These are phyloP conservation scores for Alligator sinensis DNA, from an alignment of 2,113 vertebrate genomes.

Conservation along the genomic window DNA sequence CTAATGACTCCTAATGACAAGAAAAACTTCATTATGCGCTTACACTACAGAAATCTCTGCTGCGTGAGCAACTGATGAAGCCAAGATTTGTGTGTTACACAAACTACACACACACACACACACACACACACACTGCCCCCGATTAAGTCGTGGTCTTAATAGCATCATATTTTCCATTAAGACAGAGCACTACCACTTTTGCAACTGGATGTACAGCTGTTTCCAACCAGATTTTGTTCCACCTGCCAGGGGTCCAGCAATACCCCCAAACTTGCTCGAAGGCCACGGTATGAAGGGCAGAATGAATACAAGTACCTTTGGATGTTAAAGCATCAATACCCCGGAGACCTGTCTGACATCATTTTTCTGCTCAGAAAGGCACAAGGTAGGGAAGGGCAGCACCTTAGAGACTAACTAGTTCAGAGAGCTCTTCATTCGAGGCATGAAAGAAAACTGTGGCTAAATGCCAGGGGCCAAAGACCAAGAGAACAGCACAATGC, in stretches of 20 bases:
- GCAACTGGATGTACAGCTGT: neutral
- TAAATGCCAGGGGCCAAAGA: too few species aligned
- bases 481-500: too few species aligned
- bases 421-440: too few species aligned
- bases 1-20: too few species aligned
- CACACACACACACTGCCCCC: neutral
- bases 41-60: neutral
- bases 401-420: too few species aligned
- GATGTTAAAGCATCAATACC: too few species aligned
- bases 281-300: neutral
- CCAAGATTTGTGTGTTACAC: neutral
- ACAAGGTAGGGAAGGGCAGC: too few species aligned
- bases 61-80: neutral
- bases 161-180: neutral
- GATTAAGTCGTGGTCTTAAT: neutral
- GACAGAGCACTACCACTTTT: neutral
- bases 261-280: neutral
- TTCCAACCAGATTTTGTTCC: neutral
- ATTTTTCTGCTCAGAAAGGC: too few species aligned
- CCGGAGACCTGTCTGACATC: too few species aligned
- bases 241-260: neutral
- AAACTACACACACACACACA: neutral
- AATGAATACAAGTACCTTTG: neutral
- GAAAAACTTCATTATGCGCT: neutral
- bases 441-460: too few species aligned